Evolutionary conservation across 2,113 vertebrate genomes (phyloP), one percentile per base, ranked within the genome.

Genomic region (Ancistrus triradiatus): DNA sequence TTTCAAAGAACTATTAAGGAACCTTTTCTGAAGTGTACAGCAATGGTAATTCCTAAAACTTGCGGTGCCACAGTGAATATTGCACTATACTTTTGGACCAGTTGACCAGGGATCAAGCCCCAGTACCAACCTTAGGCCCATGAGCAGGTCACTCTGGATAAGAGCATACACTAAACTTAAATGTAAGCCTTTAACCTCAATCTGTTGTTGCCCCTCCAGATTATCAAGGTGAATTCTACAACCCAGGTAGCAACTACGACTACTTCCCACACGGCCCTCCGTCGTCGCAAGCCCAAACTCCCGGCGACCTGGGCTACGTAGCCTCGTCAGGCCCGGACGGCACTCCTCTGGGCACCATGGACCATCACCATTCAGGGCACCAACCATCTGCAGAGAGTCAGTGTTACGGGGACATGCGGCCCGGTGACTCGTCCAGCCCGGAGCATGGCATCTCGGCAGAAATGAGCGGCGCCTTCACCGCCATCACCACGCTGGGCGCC

Each of bases 401-500:
- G 81, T 91, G 95, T 70, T 99, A 92, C 84, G 87, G 93, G 0
- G 95, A 98, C 83, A 90, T 94, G 38, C 84, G 93, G 74, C 87
- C 91, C 0, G 89, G 88, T 50, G 92, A 98, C 87, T 97, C 95
- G 1, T 93, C 96, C 59, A 99, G 96, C 56, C 96, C 96, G 0
- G 96, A 99, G 79, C 95, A 95, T 81, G 94, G 91, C 73, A 91
- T 97, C 88, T 92, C 93, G 2, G 90, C 92, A 0, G 96, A 99
- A 73, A 90, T 97, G 77, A 97, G 93, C 58, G 93, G 93, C 21
- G 91, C 93, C 14, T 98, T 93, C 84, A 93, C 92, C 7, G 90
- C 90, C 2, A 87, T 96, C 78, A 91, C 22, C 47, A 37, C 95
- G 0, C 92, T 95, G 69, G 91, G 91, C 37, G 90, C 92, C 64